Evolutionary conservation across 2,113 vertebrate genomes (phyloP).

Genomic region (Ctenodactylus gundi): DNA sequence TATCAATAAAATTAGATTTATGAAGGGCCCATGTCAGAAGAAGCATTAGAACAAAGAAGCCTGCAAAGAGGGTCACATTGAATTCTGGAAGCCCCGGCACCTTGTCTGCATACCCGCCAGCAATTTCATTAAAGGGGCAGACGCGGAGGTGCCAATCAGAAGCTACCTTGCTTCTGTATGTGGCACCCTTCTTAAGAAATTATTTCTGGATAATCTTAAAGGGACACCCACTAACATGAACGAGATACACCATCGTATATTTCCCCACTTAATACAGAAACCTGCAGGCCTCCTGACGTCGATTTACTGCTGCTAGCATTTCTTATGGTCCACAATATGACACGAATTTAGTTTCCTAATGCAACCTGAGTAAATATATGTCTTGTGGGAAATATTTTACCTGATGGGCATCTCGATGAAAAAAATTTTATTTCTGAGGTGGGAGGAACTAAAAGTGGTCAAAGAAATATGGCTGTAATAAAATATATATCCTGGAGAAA

Average conservation of each 20-base stretch:
- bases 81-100: not conserved
- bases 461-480: constrained; percentile 80
- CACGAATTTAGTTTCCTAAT: constrained; percentile 81
- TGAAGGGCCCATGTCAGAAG: not conserved
- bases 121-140: not conserved
- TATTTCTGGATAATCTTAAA: not conserved
- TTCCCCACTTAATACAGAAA: constrained; percentile 42
- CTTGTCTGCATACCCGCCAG: not conserved
- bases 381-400: constrained; percentile 79
- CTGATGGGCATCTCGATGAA: constrained; percentile 74
- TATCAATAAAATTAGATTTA: not conserved
- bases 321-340: constrained; percentile 71
- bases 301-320: constrained; percentile 72
- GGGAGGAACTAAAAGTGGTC: constrained; percentile 71
- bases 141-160: not conserved
- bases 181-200: not conserved
- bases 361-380: constrained; percentile 75
- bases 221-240: not conserved
- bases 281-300: constrained; percentile 33
- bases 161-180: not conserved
- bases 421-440: constrained; percentile 80
- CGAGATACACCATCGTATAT: not conserved
- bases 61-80: not conserved
- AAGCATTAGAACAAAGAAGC: not conserved
- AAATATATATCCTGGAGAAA: constrained; percentile 71